phyloP scores from a whole-genome alignment of 2,888 invertebrate species.

The Heliconius sara region DNA sequence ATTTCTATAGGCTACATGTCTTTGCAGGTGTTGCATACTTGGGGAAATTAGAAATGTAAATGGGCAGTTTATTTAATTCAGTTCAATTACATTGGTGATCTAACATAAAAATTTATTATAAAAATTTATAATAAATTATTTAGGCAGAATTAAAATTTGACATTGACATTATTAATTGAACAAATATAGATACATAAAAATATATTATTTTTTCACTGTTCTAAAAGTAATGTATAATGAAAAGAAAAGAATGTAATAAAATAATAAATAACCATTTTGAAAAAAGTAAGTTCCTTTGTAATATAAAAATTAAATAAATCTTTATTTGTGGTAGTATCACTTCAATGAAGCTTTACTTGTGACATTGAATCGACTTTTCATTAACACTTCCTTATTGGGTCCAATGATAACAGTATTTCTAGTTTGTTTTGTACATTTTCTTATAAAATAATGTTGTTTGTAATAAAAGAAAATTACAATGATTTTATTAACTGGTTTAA shows the following conservation, averaged over 20 bases:
- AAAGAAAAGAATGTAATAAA: not conserved
- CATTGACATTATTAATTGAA: not conserved
- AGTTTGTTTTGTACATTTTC: not conserved
- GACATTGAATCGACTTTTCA: constrained; percentile 35
- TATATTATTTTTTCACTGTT: not conserved
- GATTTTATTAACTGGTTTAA: too few relatives aligned
- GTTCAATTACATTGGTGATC: too few relatives aligned
- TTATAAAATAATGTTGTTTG: not conserved
- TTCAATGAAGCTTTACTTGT: not conserved
- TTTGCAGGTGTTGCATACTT: too few relatives aligned
- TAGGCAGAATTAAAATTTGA: not conserved
- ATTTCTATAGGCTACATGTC: too few relatives aligned
- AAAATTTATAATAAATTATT: too few relatives aligned
- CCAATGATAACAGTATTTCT: constrained; percentile 22
- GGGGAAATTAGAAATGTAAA: too few relatives aligned
- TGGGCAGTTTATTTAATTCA: too few relatives aligned
- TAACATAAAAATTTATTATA: too few relatives aligned
- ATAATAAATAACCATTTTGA: not conserved
- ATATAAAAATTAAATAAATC: not conserved
- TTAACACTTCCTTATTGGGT: constrained; percentile 26
- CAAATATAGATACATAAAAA: not conserved
- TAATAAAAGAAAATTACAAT: not conserved
- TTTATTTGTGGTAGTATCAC: not conserved
- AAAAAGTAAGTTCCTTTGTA: not conserved
- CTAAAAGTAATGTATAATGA: not conserved